A percentile compares a stretch with the other conserved stretches of the same genome.
Evolutionary conservation across 2,113 vertebrate genomes (phyloP).

Genomic region (Parotia lawesii): DNA sequence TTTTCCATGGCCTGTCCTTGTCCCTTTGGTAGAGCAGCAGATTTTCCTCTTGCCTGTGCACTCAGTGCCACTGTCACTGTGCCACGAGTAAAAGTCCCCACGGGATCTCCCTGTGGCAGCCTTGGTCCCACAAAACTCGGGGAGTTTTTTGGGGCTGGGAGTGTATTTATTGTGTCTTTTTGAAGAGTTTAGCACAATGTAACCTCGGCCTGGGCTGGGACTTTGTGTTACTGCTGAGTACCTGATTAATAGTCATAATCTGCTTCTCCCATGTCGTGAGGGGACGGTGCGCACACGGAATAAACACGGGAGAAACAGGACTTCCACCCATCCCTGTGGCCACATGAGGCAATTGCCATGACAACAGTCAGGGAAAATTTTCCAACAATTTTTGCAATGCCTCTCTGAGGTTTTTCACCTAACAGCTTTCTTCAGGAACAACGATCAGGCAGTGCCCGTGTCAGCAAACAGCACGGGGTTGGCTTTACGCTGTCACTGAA

Average conservation of each 20-base stretch:
- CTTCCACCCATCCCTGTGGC: neutral
- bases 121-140: neutral
- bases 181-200: neutral
- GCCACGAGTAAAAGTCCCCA: neutral
- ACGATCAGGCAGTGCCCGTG: accelerated
- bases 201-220: neutral
- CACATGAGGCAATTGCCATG: neutral
- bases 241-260: neutral
- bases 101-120: neutral
- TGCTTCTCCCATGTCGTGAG: neutral
- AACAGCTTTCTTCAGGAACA: neutral
- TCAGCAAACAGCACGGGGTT: neutral
- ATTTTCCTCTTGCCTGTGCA: neutral
- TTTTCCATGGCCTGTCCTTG: neutral
- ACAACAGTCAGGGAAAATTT: neutral
- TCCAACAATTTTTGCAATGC: neutral
- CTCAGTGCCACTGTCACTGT: neutral
- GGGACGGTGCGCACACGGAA: accelerated
- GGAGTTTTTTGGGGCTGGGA: neutral
- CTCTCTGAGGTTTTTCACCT: neutral
- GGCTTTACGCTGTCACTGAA: neutral
- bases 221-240: neutral
- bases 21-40: neutral
- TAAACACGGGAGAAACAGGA: neutral
- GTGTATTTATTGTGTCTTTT: neutral